These are phyloP conservation scores for Phyllostomus discolor DNA, from an alignment of 2,113 vertebrate species.

Conservation along the genomic window DNA sequence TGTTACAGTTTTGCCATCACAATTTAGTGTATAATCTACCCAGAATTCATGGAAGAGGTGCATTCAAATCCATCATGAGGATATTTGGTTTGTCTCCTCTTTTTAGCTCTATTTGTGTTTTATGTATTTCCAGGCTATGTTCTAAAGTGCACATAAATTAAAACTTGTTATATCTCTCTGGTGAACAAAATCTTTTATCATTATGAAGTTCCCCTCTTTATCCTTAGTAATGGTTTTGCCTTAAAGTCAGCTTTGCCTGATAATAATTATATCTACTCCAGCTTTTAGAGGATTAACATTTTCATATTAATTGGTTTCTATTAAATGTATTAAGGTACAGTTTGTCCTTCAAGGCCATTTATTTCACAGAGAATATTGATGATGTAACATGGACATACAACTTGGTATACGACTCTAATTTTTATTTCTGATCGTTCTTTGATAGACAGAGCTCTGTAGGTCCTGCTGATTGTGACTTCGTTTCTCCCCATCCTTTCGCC, in stretches of 20 bases:
- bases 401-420: not conserved
- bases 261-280: not conserved
- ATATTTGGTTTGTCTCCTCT: not conserved
- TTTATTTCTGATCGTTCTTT: not conserved
- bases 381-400: not conserved
- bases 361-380: not conserved
- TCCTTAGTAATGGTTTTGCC: not conserved
- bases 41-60: not conserved
- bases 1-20: not conserved
- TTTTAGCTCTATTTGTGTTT: not conserved
- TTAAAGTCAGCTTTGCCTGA: not conserved
- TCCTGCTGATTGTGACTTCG: not conserved
- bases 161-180: not conserved
- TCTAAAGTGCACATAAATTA: not conserved
- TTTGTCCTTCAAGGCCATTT: not conserved
- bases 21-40: not conserved
- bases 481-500: not conserved
- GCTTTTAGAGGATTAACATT: not conserved
- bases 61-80: not conserved
- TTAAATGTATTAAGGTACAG: not conserved
- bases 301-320: not conserved
- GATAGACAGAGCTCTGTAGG: not conserved
- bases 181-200: not conserved
- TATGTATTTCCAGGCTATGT: not conserved
- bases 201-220: not conserved